A percentile compares a stretch with the other conserved stretches of the same genome.
These are phyloP conservation scores for Nothocercus julius DNA, from an alignment of 2,113 vertebrate species.

Conservation along the genomic window DNA sequence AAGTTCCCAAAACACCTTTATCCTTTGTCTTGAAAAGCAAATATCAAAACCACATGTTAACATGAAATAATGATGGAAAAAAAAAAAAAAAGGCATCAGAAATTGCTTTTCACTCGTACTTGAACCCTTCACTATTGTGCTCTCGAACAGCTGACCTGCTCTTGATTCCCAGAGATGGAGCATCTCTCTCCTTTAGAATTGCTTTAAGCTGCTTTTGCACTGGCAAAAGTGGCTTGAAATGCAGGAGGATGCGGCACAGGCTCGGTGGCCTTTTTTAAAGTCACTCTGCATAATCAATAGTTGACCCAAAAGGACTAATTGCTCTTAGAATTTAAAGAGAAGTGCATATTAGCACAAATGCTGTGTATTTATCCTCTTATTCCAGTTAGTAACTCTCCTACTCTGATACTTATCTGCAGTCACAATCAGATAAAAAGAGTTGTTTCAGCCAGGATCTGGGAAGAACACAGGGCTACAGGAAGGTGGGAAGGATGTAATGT, in stretches of 20 bases:
- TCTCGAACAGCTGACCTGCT: not conserved
- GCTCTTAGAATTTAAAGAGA: slow-evolving; percentile 64
- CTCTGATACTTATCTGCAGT: slow-evolving; percentile 21
- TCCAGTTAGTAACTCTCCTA: slow-evolving; percentile 22
- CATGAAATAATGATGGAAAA: not conserved
- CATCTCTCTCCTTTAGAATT: not conserved
- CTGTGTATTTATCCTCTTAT: slow-evolving; percentile 54
- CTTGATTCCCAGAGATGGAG: not conserved
- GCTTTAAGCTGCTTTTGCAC: slow-evolving; percentile 35
- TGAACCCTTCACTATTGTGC: not conserved
- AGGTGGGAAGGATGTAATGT: not conserved
- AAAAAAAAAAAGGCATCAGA: not conserved
- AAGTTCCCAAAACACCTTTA: not conserved
- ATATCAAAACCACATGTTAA: not conserved
- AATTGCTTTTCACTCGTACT: not conserved
- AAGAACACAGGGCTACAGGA: not conserved
- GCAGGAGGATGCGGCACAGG: slow-evolving; percentile 16
- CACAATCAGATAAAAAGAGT: slow-evolving; percentile 13
- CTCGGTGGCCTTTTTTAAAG: not conserved
- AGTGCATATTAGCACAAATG: slow-evolving; percentile 61
- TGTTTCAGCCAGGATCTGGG: not conserved
- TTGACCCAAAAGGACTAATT: slow-evolving; percentile 68
- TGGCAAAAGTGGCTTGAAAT: not conserved
- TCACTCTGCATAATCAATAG: slow-evolving; percentile 66
- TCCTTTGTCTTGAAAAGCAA: not conserved